Evolutionary conservation across 2,888 invertebrate genomes (phyloP), one percentile per base, ranked within the genome.

Genomic region (Cryptophagus acutangulus): DNA sequence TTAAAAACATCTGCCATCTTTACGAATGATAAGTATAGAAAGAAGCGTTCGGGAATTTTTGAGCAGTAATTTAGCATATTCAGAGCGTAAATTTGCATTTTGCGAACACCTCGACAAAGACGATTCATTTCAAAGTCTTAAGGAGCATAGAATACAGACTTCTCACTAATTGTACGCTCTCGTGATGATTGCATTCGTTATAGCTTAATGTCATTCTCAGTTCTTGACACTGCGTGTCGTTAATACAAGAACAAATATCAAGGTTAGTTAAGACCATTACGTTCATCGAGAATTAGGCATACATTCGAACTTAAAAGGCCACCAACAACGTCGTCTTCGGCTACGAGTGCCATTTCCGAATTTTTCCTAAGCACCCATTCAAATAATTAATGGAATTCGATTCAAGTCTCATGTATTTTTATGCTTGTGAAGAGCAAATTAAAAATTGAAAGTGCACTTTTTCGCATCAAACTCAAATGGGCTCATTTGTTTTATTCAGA

Each of bases 51-150:
- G 12, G 29, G 12, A 31, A 31, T 15, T 31, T 31, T 31, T 31
- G 15, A 31, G 12, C 31, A 6, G 15, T 3, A 31, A 15, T 31
- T 31, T 31, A 31, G 31, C 31, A 31, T 31, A 31, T 31, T 8
- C 31, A 8, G 15, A 2, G 12, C 13, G 31, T 31, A 31, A 13
- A 31, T 31, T 31, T 31, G 31, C 31, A 31, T 31, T 31, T 31
- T 31, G 15, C 16, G 3, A 6, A 15, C 31, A 31, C 14, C n/a
- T 28, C 4, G 10, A 28, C 28, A 28, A 28, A 28, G 28, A n/a
- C 31, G 31, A 31, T 31, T 31, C 31, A 31, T 31, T 31, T 31
- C 31, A 31, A 31, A 31, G 31, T 31, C 14, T 31, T 31, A n/a
- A 31, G 31, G 12, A 15, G 16, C 31, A 31, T 15, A 16, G 16